Percentiles rank a stretch among this genome's conserved stretches.
phyloP scores from a whole-genome alignment of 2,113 vertebrate species.

The Sapayoa aenigma region DNA sequence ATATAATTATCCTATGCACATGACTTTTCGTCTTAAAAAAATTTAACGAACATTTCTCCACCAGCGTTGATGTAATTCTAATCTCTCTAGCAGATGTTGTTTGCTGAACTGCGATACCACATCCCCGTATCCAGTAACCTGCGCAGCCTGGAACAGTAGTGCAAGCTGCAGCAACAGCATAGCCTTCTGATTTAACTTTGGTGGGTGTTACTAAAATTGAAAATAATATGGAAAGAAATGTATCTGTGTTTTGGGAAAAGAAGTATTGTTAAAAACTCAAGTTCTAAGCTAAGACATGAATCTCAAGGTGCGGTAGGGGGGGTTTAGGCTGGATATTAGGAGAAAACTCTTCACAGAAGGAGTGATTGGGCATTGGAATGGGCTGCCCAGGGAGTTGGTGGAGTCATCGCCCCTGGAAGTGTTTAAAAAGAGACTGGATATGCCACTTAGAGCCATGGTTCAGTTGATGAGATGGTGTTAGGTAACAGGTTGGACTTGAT shows the following conservation, averaged over 20 bases:
- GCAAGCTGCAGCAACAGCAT: not conserved
- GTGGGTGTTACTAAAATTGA: not conserved
- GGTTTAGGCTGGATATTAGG: too few species aligned
- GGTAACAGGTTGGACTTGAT: too few species aligned
- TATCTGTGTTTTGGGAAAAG: not conserved
- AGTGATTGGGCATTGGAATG: too few species aligned
- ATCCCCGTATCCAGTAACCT: not conserved
- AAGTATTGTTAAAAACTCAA: not conserved
- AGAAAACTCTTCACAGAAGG: too few species aligned
- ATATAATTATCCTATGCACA: not conserved
- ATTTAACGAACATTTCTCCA: constrained; percentile 7
- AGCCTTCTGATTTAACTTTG: not conserved
- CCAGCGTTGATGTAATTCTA: constrained; percentile 4
- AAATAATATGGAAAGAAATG: not conserved
- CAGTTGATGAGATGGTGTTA: too few species aligned
- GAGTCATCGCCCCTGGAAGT: too few species aligned
- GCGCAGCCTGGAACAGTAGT: not conserved
- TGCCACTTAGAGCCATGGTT: too few species aligned
- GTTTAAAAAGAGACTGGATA: too few species aligned
- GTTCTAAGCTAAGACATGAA: not conserved
- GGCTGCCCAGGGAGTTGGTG: too few species aligned
- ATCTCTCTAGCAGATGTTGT: constrained; percentile 37
- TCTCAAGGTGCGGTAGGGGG: too few species aligned
- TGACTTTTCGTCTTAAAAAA: constrained; percentile 4
- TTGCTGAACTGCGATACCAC: not conserved